phyloP scores from a whole-genome alignment of 2,113 vertebrate species.

The Ciconia maguari region DNA sequence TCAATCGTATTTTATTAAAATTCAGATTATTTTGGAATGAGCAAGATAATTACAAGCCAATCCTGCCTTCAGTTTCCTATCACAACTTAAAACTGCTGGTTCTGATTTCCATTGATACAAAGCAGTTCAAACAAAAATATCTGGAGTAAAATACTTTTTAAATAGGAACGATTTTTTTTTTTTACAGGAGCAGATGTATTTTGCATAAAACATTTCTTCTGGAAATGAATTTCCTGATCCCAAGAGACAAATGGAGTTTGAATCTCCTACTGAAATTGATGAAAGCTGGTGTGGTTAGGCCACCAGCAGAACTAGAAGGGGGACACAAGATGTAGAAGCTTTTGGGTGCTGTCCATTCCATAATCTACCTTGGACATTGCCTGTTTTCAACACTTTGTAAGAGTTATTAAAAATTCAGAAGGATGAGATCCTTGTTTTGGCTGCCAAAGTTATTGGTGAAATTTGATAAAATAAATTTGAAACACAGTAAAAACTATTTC shows the following conservation, averaged over 20 bases:
- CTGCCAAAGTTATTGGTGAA: neutral
- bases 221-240: neutral
- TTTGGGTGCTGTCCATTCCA: neutral
- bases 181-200: neutral
- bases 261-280: neutral
- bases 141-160: neutral
- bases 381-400: neutral
- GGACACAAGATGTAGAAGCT: neutral
- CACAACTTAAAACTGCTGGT: neutral
- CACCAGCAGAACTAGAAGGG: neutral
- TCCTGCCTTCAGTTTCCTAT: neutral
- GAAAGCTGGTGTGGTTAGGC: neutral
- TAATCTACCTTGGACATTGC: neutral
- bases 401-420: neutral
- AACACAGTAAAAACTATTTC: neutral
- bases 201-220: neutral
- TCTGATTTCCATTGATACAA: neutral
- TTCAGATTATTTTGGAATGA: constrained; percentile 15
- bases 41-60: neutral
- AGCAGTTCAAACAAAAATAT: neutral
- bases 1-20: neutral
- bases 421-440: neutral
- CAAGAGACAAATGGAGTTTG: neutral
- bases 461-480: neutral
- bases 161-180: neutral